Conservation (phyloP, 2,888 invertebrate genomes). For the Lampropteryx suffumata region DNA sequence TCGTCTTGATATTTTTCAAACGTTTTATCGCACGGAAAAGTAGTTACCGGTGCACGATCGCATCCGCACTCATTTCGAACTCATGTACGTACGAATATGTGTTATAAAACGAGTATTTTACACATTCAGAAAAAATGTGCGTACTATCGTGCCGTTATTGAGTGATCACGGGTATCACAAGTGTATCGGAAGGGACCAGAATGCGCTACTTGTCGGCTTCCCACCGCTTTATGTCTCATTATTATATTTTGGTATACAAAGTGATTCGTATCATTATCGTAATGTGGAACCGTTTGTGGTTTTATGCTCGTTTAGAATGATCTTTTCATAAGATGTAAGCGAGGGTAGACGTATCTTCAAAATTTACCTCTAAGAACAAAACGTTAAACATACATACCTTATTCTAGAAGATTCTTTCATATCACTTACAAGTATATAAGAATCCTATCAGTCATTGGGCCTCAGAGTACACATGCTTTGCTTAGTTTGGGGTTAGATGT, state of each 20-base stretch:
- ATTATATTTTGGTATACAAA: conserved; percentile 40
- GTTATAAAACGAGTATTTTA: conserved; percentile 39
- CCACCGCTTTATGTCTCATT: conserved; percentile 29
- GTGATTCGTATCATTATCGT: conserved; percentile 43
- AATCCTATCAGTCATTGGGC: too few relatives aligned
- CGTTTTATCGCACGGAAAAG: conserved; percentile 74
- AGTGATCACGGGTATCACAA: conserved; percentile 61
- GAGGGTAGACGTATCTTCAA: too few relatives aligned
- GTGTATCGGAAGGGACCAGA: conserved; percentile 49
- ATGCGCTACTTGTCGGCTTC: conserved; percentile 31
- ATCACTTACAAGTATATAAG: too few relatives aligned
- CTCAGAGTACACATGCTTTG: too few relatives aligned
- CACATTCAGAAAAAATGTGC: conserved; percentile 44
- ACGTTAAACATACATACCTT: too few relatives aligned
- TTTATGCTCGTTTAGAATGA: conserved; percentile 24
- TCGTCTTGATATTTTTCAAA: conserved; percentile 53
- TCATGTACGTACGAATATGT: conserved; percentile 43
- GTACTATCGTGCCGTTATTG: conserved; percentile 63
- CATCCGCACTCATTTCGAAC: conserved; percentile 65
- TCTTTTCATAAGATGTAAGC: conserved; percentile 13
- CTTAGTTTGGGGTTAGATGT: too few relatives aligned
- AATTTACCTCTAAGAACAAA: too few relatives aligned
- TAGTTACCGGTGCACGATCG: conserved; percentile 78
- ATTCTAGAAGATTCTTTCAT: too few relatives aligned
- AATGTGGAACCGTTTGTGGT: conserved; percentile 34